A percentile compares a stretch with the other conserved stretches of the same genome.
phyloP scores from a whole-genome alignment of 2,113 vertebrate genomes.

The Oxyruncus cristatus region DNA sequence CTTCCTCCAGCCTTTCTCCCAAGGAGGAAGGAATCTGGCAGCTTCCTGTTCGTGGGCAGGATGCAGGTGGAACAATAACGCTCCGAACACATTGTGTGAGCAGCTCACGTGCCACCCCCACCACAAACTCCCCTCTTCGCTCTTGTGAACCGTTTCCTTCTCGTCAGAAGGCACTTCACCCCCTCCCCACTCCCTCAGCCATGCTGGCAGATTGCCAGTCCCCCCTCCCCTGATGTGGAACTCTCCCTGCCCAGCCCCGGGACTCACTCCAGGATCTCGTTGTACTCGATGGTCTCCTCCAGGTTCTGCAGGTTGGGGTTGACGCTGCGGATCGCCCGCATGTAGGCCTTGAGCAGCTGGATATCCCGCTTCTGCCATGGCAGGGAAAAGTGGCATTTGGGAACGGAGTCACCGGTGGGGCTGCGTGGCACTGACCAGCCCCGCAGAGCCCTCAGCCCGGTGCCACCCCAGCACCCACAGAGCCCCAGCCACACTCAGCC shows the following conservation, averaged over 20 bases:
- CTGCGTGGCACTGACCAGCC: neutral
- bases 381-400: neutral
- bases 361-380: slow-evolving; percentile 90
- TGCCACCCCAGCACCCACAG: neutral
- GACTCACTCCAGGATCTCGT: slow-evolving; percentile 96
- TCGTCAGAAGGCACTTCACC: rapidly evolving
- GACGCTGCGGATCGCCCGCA: slow-evolving; percentile 96
- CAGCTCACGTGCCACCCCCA: neutral
- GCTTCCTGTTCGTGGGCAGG: neutral
- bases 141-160: neutral
- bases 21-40: neutral
- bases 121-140: neutral
- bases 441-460: too few relatives aligned
- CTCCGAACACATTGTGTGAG: neutral
- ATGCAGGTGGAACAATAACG: neutral
- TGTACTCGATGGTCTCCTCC: slow-evolving; percentile 97
- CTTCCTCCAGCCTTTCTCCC: neutral
- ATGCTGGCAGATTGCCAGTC: neutral
- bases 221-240: rapidly evolving
- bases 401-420: neutral
- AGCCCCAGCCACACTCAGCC: rapidly evolving
- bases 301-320: slow-evolving; percentile 97
- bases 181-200: neutral
- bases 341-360: slow-evolving; percentile 96
- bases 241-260: neutral